Conservation (phyloP, 2,888 invertebrate species). For the Torymus tubicola region DNA sequence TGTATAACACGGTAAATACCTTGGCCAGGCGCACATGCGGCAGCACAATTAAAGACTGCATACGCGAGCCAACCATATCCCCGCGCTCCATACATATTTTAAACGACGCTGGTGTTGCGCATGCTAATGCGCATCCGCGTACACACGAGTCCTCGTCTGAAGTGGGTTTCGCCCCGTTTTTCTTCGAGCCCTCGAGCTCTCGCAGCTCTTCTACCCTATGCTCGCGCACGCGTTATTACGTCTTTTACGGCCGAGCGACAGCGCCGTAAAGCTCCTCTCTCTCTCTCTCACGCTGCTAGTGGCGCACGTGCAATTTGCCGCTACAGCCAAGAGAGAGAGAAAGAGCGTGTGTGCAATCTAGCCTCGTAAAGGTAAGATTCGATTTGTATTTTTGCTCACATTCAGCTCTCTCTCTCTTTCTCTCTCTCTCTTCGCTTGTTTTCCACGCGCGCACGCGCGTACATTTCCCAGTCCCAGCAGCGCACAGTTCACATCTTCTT, state of each 20-base stretch:
- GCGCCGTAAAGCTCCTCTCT: too few relatives aligned
- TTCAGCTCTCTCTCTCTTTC: background rate
- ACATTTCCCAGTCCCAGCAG: too few relatives aligned
- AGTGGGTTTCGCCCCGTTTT: background rate
- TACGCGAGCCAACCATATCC: background rate
- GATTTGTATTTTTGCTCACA: constrained; percentile 34
- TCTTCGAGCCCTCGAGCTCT: background rate
- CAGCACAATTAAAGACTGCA: background rate
- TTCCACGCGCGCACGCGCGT: background rate
- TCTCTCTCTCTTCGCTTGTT: background rate
- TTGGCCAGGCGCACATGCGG: background rate
- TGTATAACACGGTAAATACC: too few relatives aligned
- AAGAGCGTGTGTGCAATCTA: constrained; percentile 20
- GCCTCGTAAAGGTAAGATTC: constrained; percentile 44
- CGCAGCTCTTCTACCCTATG: too few relatives aligned
- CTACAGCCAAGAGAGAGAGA: background rate
- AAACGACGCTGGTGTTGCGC: constrained; percentile 6
- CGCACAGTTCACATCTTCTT: too few relatives aligned
- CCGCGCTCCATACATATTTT: constrained; percentile 3
- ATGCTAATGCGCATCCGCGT: background rate
- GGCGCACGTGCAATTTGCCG: constrained; percentile 38
- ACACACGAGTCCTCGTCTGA: background rate
- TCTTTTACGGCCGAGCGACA: constrained; percentile 40
- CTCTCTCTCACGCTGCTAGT: too few relatives aligned
- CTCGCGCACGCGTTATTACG: too few relatives aligned